Conservation (phyloP, 2,888 invertebrate genomes). For the Automeris io region DNA sequence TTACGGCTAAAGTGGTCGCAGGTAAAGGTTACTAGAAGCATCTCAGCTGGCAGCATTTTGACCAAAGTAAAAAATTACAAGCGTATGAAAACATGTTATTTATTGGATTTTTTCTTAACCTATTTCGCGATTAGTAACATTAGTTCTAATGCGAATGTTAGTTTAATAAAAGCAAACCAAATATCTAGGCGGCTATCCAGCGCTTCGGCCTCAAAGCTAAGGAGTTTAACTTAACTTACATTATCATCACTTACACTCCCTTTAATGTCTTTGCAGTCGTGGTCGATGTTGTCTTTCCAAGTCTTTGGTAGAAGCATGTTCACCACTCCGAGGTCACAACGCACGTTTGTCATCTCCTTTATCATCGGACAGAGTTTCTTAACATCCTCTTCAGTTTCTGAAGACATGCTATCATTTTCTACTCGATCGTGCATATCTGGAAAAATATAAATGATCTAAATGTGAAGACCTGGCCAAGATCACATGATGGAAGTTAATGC, state of each 20-base stretch:
- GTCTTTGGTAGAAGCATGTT: constrained; percentile 46
- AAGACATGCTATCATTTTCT: constrained; percentile 52
- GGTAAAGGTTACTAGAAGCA: no score
- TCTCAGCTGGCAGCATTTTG: no score
- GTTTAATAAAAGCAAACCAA: no score
- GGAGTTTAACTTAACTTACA: neutral
- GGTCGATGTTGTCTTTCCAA: constrained; percentile 70
- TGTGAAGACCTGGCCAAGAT: no score
- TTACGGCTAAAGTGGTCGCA: no score
- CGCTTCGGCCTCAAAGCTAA: neutral
- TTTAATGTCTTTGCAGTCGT: constrained; percentile 53
- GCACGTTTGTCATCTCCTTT: constrained; percentile 49
- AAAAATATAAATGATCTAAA: constrained; percentile 8
- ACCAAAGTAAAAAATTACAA: no score
- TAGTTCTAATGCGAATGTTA: no score
- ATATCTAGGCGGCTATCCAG: neutral
- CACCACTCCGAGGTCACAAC: constrained; percentile 49
- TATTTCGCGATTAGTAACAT: no score
- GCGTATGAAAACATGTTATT: no score
- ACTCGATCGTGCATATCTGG: constrained; percentile 52
- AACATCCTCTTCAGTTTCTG: constrained; percentile 62
- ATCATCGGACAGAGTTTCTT: constrained; percentile 42
- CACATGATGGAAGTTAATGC: no score
- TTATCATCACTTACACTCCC: constrained; percentile 40
- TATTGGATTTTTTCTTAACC: no score